Conservation (phyloP, 2,888 invertebrate species). For the Syritta pipiens region DNA sequence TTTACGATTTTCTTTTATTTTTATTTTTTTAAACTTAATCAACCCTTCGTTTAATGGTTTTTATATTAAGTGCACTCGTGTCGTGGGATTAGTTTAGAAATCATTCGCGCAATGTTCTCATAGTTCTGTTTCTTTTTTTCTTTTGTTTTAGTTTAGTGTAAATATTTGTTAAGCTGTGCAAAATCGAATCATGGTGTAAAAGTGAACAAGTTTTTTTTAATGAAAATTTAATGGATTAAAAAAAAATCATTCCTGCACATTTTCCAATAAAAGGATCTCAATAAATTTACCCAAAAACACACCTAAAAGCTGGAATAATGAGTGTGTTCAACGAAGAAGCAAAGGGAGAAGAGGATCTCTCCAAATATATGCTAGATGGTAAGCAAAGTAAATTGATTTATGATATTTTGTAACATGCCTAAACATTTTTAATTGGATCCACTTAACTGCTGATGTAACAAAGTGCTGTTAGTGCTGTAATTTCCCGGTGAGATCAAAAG, state of each 20-base stretch:
- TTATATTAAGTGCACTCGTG: background rate
- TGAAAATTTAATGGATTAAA: background rate
- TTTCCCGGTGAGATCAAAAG: too few relatives aligned
- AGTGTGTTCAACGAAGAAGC: conserved; percentile 72
- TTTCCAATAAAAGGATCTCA: conserved; percentile 1
- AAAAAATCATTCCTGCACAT: too few relatives aligned
- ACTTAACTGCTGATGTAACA: too few relatives aligned
- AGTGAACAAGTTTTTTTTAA: background rate
- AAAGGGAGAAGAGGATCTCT: conserved; percentile 72
- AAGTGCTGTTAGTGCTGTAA: too few relatives aligned
- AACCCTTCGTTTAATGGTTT: background rate
- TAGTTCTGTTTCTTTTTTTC: too few relatives aligned
- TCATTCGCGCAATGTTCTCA: too few relatives aligned
- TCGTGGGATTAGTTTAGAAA: too few relatives aligned
- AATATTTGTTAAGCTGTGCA: too few relatives aligned
- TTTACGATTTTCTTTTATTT: background rate
- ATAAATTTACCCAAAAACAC: background rate
- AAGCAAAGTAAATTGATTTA: conserved; percentile 69
- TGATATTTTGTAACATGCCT: background rate
- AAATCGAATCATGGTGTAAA: conserved; percentile 15
- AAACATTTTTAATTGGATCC: too few relatives aligned
- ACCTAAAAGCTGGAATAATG: conserved; percentile 60
- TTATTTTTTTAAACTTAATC: background rate
- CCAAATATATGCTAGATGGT: conserved; percentile 73
- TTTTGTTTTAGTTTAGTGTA: too few relatives aligned